phyloP scores from a whole-genome alignment of 2,888 invertebrate genomes.

The Clostera curtula region DNA sequence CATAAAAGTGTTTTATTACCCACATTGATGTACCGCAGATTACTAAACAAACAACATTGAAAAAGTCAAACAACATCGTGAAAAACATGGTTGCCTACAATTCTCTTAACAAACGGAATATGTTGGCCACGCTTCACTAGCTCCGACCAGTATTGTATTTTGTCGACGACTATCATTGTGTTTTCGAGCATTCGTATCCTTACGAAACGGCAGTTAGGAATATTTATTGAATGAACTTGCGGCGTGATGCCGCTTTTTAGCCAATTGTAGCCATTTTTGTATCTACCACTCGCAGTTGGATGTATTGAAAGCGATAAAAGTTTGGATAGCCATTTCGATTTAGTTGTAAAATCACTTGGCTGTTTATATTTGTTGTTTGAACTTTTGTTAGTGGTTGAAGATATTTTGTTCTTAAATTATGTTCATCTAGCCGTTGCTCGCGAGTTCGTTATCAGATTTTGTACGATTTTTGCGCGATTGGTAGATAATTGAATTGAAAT shows the following conservation, averaged over 20 bases:
- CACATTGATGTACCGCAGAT: no score
- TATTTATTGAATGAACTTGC: slow-evolving; percentile 72
- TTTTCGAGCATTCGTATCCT: slow-evolving; percentile 71
- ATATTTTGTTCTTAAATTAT: neutral
- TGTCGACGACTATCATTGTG: slow-evolving; percentile 59
- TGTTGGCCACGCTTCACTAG: slow-evolving; percentile 63
- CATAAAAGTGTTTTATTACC: no score
- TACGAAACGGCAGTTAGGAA: slow-evolving; percentile 67
- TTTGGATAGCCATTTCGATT: slow-evolving; percentile 41
- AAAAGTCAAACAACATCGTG: slow-evolving; percentile 38
- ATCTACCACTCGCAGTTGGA: slow-evolving; percentile 28
- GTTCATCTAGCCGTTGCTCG: no score
- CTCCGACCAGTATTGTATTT: slow-evolving; percentile 61
- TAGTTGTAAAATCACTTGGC: slow-evolving; percentile 22
- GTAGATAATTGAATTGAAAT: no score
- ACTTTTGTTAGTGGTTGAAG: slow-evolving; percentile 9
- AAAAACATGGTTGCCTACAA: slow-evolving; percentile 53
- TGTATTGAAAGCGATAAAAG: slow-evolving; percentile 47
- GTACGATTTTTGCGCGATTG: no score
- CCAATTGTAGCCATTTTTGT: slow-evolving; percentile 60
- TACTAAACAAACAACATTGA: slow-evolving; percentile 44
- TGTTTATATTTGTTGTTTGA: slow-evolving; percentile 20
- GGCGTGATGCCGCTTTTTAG: slow-evolving; percentile 63
- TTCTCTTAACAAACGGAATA: slow-evolving; percentile 60
- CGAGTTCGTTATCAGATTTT: no score